phyloP scores from a whole-genome alignment of 2,113 vertebrate species.

The Oncorhynchus clarkii region DNA sequence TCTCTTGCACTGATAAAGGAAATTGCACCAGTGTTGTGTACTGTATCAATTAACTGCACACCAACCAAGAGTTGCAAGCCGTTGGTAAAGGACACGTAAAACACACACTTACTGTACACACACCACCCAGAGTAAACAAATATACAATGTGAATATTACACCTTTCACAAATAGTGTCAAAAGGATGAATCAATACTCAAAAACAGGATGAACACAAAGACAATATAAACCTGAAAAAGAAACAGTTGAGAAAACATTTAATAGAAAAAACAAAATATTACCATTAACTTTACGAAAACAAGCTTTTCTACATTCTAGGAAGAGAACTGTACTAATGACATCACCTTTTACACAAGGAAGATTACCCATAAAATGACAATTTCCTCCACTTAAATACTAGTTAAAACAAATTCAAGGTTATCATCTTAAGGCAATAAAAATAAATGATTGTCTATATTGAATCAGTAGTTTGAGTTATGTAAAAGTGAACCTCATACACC shows the following conservation, averaged over 20 bases:
- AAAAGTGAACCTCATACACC: slow-evolving; percentile 11
- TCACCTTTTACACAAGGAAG: not conserved
- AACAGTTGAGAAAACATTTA: too few relatives aligned
- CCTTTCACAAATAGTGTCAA: not conserved
- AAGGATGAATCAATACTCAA: not conserved
- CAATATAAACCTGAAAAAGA: too few relatives aligned
- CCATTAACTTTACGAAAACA: too few relatives aligned
- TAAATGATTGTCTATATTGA: slow-evolving; percentile 3
- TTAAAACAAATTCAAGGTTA: not conserved
- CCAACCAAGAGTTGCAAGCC: not conserved
- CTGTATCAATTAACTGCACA: slow-evolving; percentile 22
- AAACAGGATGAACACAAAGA: not conserved
- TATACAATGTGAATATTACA: not conserved
- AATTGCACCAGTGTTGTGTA: slow-evolving; percentile 15
- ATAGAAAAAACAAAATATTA: too few relatives aligned
- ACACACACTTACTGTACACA: not conserved
- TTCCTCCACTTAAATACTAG: too few relatives aligned
- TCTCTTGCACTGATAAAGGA: slow-evolving; percentile 3
- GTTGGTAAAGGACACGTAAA: not conserved
- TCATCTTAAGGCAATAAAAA: slow-evolving; percentile 17
- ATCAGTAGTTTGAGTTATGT: slow-evolving; percentile 60
- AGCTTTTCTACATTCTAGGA: too few relatives aligned
- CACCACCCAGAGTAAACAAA: not conserved
- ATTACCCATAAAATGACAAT: not conserved
- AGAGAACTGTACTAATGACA: too few relatives aligned